Evolutionary conservation across 2,113 vertebrate species (phyloP).

Genomic region (Antechinus stuartii): DNA sequence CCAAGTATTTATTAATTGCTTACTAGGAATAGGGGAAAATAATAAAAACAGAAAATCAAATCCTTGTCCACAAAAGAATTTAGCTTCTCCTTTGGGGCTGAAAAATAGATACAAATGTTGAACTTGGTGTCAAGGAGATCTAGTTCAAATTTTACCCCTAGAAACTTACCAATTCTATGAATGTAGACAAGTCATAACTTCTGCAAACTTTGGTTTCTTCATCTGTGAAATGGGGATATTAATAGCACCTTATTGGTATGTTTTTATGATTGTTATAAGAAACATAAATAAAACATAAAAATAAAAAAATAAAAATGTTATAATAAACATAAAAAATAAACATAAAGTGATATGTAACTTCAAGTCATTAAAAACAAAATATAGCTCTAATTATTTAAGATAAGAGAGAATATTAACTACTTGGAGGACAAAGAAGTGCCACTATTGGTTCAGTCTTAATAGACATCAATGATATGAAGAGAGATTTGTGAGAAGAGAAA

Average conservation of each 20-base stretch:
- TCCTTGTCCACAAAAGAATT: background rate
- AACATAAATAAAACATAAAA: too few species aligned
- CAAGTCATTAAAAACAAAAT: background rate
- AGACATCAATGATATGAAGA: background rate
- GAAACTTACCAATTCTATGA: background rate
- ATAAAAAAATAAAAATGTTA: background rate
- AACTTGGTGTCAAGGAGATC: background rate
- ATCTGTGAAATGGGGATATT: background rate
- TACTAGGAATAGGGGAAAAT: background rate
- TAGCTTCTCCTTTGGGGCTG: background rate
- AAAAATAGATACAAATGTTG: background rate
- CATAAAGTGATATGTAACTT: background rate
- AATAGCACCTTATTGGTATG: background rate
- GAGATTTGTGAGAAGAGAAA: background rate
- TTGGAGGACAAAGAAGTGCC: background rate
- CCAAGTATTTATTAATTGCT: background rate
- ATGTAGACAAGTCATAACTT: background rate
- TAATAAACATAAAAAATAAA: background rate
- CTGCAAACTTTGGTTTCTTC: background rate
- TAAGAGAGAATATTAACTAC: background rate
- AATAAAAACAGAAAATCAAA: background rate
- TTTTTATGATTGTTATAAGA: background rate
- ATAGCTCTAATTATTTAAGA: background rate
- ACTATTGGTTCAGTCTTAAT: background rate
- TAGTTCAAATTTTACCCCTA: background rate